phyloP scores from a whole-genome alignment of 2,888 invertebrate species.

The Scotopteryx bipunctaria region DNA sequence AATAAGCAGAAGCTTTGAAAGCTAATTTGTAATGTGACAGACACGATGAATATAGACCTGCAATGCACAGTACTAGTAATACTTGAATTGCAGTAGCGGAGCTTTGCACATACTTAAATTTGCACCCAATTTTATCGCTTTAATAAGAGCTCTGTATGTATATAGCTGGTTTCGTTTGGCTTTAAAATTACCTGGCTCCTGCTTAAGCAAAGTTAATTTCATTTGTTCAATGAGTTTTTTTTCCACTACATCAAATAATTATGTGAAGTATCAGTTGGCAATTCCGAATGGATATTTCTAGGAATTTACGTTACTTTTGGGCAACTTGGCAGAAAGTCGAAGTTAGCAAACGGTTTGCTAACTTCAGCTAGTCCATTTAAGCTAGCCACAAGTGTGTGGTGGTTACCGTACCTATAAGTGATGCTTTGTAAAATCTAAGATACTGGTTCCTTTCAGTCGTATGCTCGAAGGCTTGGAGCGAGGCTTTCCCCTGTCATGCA shows the following conservation, averaged over 20 bases:
- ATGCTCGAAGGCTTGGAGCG: conserved; percentile 26
- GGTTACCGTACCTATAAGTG: not conserved
- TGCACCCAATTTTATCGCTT: not conserved
- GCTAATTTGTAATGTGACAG: conserved; percentile 37
- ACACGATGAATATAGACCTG: conserved; percentile 25
- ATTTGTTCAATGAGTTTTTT: too few relatives aligned
- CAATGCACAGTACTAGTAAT: not conserved
- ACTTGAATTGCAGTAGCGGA: conserved; percentile 5
- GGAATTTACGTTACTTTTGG: too few relatives aligned
- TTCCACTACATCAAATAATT: too few relatives aligned
- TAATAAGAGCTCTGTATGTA: too few relatives aligned
- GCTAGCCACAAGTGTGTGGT: not conserved
- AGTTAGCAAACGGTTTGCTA: too few relatives aligned
- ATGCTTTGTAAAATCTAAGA: not conserved
- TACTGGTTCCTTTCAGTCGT: conserved; percentile 11
- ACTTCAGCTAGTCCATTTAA: too few relatives aligned
- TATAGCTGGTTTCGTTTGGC: too few relatives aligned
- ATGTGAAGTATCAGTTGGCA: too few relatives aligned
- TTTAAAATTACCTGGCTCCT: too few relatives aligned
- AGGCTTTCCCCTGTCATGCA: conserved; percentile 32
- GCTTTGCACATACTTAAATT: not conserved
- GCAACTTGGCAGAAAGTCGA: too few relatives aligned
- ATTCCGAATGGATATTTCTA: too few relatives aligned
- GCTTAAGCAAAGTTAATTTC: too few relatives aligned
- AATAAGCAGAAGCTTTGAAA: conserved; percentile 34